Percentiles rank a stretch among this genome's conserved stretches.
Evolutionary conservation across 2,797 vertebrate genomes (phyloP).

Genomic region (Gallinago solitaria): DNA sequence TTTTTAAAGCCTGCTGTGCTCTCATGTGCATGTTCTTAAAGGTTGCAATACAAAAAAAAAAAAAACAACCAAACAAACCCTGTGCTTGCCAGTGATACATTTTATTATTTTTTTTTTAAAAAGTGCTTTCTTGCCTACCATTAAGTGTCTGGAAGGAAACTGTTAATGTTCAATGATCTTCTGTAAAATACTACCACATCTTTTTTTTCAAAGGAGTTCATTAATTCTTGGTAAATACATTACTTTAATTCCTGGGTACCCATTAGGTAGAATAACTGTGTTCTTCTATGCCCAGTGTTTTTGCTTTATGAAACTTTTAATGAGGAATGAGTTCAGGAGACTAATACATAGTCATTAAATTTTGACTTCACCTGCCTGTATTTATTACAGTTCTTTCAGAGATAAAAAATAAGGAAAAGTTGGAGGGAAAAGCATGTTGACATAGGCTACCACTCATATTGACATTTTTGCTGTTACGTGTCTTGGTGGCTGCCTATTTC

Average conservation of each 20-base stretch:
- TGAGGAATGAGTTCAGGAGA: neutral
- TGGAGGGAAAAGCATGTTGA: neutral
- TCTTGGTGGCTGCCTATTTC: neutral
- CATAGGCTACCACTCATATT: neutral
- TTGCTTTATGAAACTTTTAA: slow-evolving; percentile 31
- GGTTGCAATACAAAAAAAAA: neutral
- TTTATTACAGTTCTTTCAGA: neutral
- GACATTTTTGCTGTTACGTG: neutral
- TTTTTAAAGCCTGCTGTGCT: neutral
- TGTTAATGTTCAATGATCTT: neutral
- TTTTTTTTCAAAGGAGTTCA: neutral
- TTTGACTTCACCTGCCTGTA: neutral
- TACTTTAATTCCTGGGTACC: neutral
- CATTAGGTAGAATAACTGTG: neutral
- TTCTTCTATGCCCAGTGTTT: neutral
- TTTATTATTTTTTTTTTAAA: neutral
- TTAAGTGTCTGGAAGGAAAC: slow-evolving; percentile 1
- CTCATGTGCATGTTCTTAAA: neutral
- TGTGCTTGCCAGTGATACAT: neutral
- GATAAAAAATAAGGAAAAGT: neutral
- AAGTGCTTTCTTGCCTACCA: neutral
- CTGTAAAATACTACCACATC: neutral
- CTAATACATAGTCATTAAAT: neutral
- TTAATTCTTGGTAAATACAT: neutral
- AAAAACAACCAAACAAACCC: too few species aligned